Base-by-base conservation (phyloP, 92 coral and sea anemone genomes). In the Hydrozoanthus gracilis region DNA sequence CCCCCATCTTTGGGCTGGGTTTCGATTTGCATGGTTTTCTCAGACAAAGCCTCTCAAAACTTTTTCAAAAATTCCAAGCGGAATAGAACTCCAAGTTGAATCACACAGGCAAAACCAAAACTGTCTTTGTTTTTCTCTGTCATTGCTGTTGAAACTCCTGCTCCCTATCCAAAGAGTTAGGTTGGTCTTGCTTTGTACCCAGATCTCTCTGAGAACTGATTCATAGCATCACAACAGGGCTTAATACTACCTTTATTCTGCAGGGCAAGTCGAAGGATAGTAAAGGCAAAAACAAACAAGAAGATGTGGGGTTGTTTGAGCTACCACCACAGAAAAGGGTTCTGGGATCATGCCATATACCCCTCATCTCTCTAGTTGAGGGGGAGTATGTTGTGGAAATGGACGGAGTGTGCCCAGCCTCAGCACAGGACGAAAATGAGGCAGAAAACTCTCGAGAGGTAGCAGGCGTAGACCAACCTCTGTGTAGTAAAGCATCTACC, bases 291-390 rank as follows among this genome's bases (percentile, higher is more conserved):
- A 93, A 91, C 76, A 96, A 96, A 78, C 97, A 93, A 11, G 98
- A 93, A 52, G 92, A 92, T 70, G 83, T 92, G 52, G 99, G 93
- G 54, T 82, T 95, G 60, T 96, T 95, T 76, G 99, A 96, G 90
- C 91, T 96, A 61, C 99, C 99, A 68, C 80, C 92, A 80, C 92
- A 92, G 71, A 94, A 77, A 51, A 93, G 87, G 86, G 80, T 86
- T 12, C 83, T 96, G 84, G 99, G 99, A 52, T 90, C 95, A 8
- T 93, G 93, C 84, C 94, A 92, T 62, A 90, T 96, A 71, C 45
- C 84, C 39, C 90, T 96, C 4, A 77, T 84, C 67, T 82, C 95
- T 45, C 70, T 96, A 39, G 84, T 96, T 77, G 99, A 96, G 35
- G 99, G 98, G 58, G 99, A 96, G 13, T 61, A 67, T 51, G 92